A percentile compares a stretch with the other conserved stretches of the same genome.
phyloP scores from a whole-genome alignment of 2,797 vertebrate species.

The Salarias fasciatus region DNA sequence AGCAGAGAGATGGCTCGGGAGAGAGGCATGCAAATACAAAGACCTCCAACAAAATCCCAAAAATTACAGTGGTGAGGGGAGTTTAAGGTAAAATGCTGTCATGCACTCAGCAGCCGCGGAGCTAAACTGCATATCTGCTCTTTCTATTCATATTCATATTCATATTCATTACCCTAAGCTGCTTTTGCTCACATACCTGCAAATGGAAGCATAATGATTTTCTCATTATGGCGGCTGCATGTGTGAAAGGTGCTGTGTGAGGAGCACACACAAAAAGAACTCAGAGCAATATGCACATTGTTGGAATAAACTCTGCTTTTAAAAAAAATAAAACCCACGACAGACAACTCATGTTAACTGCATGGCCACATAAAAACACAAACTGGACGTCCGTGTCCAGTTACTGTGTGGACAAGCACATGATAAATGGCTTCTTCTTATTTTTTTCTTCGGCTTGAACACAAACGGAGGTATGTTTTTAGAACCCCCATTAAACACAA shows the following conservation, averaged over 20 bases:
- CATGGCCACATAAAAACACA: no score
- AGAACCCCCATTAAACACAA: no score
- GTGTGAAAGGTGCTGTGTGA: slow-evolving; percentile 4
- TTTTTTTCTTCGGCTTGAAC: no score
- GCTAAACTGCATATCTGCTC: slow-evolving; percentile 28
- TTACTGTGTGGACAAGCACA: no score
- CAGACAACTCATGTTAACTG: no score
- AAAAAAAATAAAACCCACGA: no score
- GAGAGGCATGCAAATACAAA: neutral
- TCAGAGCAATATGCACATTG: neutral
- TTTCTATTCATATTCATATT: slow-evolving; percentile 26
- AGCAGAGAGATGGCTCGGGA: neutral
- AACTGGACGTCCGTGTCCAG: no score
- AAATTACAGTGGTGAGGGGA: neutral
- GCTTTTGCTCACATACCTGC: slow-evolving; percentile 30
- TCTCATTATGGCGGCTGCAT: slow-evolving; percentile 9
- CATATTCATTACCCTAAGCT: slow-evolving; percentile 48
- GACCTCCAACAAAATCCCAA: neutral
- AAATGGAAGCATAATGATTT: slow-evolving; percentile 19
- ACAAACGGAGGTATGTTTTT: no score
- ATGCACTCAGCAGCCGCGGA: slow-evolving; percentile 12
- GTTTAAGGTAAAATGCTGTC: slow-evolving; percentile 1
- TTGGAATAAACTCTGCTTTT: neutral
- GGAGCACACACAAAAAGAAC: neutral
- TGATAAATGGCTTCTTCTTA: no score